Evolutionary conservation across 35 echinoderm and acorn worm species (phyloP).

Genomic region (Nesometra sesokonis): DNA sequence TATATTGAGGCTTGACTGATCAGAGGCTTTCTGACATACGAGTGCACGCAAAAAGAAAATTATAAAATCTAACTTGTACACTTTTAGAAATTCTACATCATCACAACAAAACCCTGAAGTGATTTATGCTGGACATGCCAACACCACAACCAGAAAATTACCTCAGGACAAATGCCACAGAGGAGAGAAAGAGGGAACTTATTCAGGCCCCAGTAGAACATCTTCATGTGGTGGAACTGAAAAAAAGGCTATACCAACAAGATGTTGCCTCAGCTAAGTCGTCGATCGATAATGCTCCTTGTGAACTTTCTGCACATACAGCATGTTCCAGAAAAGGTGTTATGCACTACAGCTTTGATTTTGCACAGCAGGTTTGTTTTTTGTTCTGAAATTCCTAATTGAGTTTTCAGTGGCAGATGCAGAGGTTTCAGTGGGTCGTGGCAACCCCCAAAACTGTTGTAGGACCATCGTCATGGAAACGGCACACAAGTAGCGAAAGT

Average conservation of each 20-base stretch:
- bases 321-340: slow-evolving; percentile 6
- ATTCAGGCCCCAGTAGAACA: slow-evolving; percentile 23
- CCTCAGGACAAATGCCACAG: not conserved
- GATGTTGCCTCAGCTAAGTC: slow-evolving; percentile 6
- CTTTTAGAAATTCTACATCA: too few species aligned
- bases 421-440: too few species aligned
- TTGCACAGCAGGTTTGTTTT: slow-evolving; percentile 57
- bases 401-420: too few species aligned
- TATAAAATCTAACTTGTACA: too few species aligned
- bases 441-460: too few species aligned
- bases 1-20: too few species aligned
- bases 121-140: slow-evolving; percentile 65
- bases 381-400: too few species aligned
- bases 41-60: too few species aligned
- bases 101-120: slow-evolving; percentile 13
- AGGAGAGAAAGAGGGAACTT: not conserved
- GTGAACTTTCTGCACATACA: slow-evolving; percentile 14
- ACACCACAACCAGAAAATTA: slow-evolving; percentile 14
- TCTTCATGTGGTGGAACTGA: slow-evolving; percentile 6
- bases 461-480: too few species aligned
- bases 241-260: slow-evolving; percentile 16
- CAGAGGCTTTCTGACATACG: too few species aligned
- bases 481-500: too few species aligned
- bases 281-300: not conserved
- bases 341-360: slow-evolving; percentile 64